Base-by-base conservation (phyloP, 1,140 invertebrate species). In the Drosophila sulfurigaster region DNA sequence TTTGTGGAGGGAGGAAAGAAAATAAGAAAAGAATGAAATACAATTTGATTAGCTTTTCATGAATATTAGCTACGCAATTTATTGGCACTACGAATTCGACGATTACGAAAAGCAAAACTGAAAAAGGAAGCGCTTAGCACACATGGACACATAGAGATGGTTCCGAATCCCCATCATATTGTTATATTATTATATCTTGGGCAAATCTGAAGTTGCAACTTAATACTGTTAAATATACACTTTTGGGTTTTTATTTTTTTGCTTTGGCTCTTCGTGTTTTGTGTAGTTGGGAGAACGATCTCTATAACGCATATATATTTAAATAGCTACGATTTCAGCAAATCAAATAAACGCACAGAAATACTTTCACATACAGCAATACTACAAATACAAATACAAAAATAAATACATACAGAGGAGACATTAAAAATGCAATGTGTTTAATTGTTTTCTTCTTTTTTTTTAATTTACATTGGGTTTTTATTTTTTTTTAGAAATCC, bases 1-100 rank as follows among this genome's bases (percentile, higher is more conserved):
- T 68, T 77, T 77, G 66, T 79, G 73, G 65, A 35, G 56, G 64
- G 65, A 72, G 66, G 75, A 38, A 56, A 38, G 63, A 71, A 88
- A 83, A 80, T 41, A 88, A 78, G 83, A 87, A 87, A 88, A 87
- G 83, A 87, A 87, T 82, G 83, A 78, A 86, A 82, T 69, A 86
- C 54, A 88, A 78, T 69, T 87, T 88, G 80, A 87, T 87, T 87
- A 87, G 83, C 83, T 83, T 88, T 73, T 75, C 83, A 83, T 80
- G 73, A 77, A 71, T 56, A 82, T 78, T 68, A 49, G 35, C 77
- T 77, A 75, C 48, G 41, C 62, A 73, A 60, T 75, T 76, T 59
- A 54, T 75, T 75, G 72, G 72, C 72, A 75, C 72, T 70, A 75
- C 66, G 66, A 63, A 52, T 75, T 58, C 69, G 45, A 66, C 49